Conservation (phyloP, 2,113 vertebrate species). For the Desmodus rotundus region DNA sequence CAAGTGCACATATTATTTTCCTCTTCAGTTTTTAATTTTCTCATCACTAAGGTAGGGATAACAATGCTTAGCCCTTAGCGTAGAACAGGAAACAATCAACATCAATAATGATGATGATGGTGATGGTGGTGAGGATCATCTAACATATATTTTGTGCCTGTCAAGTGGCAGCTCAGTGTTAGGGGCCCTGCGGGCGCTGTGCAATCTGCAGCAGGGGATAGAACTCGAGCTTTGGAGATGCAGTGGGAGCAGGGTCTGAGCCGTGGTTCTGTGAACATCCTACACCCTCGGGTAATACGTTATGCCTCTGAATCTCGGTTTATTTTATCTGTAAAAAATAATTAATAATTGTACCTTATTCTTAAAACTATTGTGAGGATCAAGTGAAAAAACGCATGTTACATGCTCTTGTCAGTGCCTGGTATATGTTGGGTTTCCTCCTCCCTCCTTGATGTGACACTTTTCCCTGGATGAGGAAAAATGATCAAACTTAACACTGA, state of each 20-base stretch:
- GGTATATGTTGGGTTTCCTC: not conserved
- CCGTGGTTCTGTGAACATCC: not conserved
- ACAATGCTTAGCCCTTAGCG: not conserved
- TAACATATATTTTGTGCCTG: not conserved
- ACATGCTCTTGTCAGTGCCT: not conserved
- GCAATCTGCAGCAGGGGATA: not conserved
- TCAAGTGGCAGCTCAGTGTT: not conserved
- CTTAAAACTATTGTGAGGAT: not conserved
- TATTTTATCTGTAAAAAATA: not conserved
- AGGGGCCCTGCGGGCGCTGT: not conserved
- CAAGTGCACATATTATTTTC: not conserved
- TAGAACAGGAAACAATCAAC: not conserved
- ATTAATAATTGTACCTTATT: not conserved
- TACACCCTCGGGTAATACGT: not conserved
- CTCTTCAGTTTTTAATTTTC: not conserved
- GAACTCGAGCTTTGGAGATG: not conserved
- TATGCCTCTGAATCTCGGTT: not conserved
- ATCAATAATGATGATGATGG: accelerated
- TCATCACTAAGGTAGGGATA: not conserved
- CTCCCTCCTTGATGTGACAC: not conserved
- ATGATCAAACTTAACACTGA: not conserved
- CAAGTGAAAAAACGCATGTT: not conserved
- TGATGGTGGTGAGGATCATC: not conserved
- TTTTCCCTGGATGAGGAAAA: not conserved
- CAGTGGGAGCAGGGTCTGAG: not conserved